phyloP scores from a whole-genome alignment of 2,113 vertebrate genomes.

The Gobius niger region DNA sequence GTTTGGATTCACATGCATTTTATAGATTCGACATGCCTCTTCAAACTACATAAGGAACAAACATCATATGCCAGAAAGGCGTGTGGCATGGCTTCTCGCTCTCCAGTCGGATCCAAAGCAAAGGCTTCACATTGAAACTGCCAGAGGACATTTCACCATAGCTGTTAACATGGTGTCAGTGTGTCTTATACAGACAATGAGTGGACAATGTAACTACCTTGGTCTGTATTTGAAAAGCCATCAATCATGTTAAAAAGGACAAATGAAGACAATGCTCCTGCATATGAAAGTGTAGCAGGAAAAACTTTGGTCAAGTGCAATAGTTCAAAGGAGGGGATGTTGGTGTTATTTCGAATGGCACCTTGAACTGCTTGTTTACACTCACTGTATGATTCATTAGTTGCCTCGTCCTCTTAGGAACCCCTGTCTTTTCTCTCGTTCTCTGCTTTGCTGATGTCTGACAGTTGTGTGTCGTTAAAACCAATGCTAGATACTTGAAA shows the following conservation, averaged over 20 bases:
- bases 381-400: constrained; percentile 48
- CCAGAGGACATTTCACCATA: constrained; percentile 36
- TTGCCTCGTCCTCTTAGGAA: constrained; percentile 37
- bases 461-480: constrained; percentile 63
- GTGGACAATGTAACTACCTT: not conserved
- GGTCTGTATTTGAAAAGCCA: constrained; percentile 3
- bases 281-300: constrained; percentile 7
- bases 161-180: constrained; percentile 10
- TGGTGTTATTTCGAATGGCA: constrained; percentile 36
- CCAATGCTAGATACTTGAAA: constrained; percentile 72
- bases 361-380: constrained; percentile 63
- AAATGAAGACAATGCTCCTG: constrained; percentile 22
- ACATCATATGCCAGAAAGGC: constrained; percentile 12
- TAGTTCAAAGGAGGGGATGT: constrained; percentile 32
- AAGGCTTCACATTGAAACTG: constrained; percentile 43
- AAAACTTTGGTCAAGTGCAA: constrained; percentile 46
- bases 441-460: constrained; percentile 67
- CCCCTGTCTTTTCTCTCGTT: constrained; percentile 20
- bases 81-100: constrained; percentile 12
- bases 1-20: constrained; percentile 11
- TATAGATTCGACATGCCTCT: constrained; percentile 21
- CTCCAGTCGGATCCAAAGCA: constrained; percentile 9
- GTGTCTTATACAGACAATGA: constrained; percentile 24
- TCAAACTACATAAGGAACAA: constrained; percentile 4
- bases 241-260: constrained; percentile 18